Conservation (phyloP, 2,113 vertebrate genomes). For the Erythrocercus mccallii region DNA sequence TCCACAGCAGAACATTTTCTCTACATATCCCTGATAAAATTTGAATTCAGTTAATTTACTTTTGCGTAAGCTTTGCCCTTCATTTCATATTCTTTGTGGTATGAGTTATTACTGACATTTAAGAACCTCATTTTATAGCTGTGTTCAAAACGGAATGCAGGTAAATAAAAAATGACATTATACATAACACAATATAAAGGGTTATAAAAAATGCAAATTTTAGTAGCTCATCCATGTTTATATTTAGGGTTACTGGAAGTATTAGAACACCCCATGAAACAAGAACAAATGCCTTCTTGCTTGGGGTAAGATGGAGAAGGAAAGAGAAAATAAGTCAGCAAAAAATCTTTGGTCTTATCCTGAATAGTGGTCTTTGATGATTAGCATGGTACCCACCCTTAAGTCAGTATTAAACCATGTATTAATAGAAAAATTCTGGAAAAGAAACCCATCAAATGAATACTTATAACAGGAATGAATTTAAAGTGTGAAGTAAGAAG, state of each 20-base stretch:
- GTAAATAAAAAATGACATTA: constrained; percentile 64
- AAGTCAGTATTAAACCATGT: background rate
- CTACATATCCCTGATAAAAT: constrained; percentile 15
- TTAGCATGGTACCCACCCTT: background rate
- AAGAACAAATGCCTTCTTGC: background rate
- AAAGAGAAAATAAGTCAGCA: background rate
- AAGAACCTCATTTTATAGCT: constrained; percentile 36
- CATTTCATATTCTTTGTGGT: constrained; percentile 22
- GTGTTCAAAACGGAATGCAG: constrained; percentile 50
- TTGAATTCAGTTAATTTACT: constrained; percentile 51
- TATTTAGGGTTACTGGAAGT: constrained; percentile 7
- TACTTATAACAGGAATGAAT: background rate
- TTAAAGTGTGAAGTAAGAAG: background rate
- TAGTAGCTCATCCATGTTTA: background rate
- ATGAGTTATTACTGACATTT: constrained; percentile 65
- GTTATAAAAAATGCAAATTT: constrained; percentile 50
- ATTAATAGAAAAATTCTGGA: background rate
- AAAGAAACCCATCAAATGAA: background rate
- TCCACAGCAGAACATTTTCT: constrained; percentile 13
- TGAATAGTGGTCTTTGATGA: background rate
- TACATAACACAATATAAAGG: constrained; percentile 14
- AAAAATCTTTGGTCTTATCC: background rate
- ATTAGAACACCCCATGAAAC: background rate
- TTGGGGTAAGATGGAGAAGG: background rate
- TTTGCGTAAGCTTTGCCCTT: constrained; percentile 44